phyloP scores from a whole-genome alignment of 2,797 vertebrate genomes.

The Ataeniobius toweri region DNA sequence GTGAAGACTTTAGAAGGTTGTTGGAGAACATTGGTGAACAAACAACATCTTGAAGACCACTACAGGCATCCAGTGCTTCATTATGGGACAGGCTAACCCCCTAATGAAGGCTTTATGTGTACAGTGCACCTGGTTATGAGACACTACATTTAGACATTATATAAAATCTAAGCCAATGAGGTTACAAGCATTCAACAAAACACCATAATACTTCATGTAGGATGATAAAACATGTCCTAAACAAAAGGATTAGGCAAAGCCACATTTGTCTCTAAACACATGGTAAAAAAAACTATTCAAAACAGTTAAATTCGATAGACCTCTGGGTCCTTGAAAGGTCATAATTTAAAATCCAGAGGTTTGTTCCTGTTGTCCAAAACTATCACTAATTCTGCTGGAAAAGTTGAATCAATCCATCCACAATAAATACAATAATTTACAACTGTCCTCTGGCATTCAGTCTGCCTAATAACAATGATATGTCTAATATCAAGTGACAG shows the following conservation, averaged over 20 bases:
- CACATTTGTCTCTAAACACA: not conserved
- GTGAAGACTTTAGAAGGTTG: no score
- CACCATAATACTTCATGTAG: no score
- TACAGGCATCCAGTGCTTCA: not conserved
- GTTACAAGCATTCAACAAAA: not conserved
- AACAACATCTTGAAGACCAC: no score
- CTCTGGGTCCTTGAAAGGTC: not conserved
- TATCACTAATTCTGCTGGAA: slow-evolving; percentile 19
- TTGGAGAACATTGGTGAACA: no score
- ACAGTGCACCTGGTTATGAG: no score
- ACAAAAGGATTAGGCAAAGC: not conserved
- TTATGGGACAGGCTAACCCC: not conserved
- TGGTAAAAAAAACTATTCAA: not conserved
- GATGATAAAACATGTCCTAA: not conserved
- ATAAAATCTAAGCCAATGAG: not conserved
- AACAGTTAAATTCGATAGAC: not conserved
- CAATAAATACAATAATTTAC: slow-evolving; percentile 28
- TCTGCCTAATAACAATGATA: slow-evolving; percentile 30
- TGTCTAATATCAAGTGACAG: slow-evolving; percentile 53
- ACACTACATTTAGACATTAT: no score
- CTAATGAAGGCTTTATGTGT: not conserved
- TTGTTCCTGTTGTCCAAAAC: slow-evolving; percentile 1
- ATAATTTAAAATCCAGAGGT: not conserved
- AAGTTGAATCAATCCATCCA: slow-evolving; percentile 25
- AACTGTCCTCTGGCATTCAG: slow-evolving; percentile 35